Percentiles rank a stretch among this genome's conserved stretches.
Conservation (phyloP, 1,140 invertebrate species). For the Zaprionus ornatus region DNA sequence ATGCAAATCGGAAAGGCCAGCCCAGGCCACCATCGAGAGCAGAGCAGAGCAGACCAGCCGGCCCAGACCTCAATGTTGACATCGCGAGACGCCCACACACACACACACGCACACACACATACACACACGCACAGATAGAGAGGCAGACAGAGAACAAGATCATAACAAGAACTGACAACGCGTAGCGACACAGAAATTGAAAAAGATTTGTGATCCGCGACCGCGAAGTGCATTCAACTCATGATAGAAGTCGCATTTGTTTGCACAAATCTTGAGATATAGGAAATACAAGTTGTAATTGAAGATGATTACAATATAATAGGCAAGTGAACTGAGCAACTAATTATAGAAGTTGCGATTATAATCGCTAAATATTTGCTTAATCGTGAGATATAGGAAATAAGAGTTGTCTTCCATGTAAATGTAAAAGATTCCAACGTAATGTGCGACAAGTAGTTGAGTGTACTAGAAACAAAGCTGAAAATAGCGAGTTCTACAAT, state of each 20-base stretch:
- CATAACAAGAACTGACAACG: slow-evolving; percentile 28
- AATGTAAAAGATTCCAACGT: not conserved
- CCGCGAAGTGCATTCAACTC: slow-evolving; percentile 39
- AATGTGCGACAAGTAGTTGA: too few species aligned
- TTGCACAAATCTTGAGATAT: slow-evolving; percentile 8
- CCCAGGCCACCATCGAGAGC: not conserved
- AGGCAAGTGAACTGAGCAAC: not conserved
- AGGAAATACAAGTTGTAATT: not conserved
- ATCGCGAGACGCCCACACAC: slow-evolving; percentile 41
- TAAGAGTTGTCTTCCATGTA: not conserved
- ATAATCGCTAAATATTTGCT: not conserved
- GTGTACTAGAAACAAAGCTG: too few species aligned
- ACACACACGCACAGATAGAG: not conserved
- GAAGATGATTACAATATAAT: slow-evolving; percentile 1
- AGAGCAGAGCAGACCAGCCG: slow-evolving; percentile 11
- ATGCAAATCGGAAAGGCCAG: slow-evolving; percentile 24
- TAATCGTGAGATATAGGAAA: not conserved
- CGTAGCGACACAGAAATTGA: slow-evolving; percentile 16
- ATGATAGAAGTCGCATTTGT: not conserved
- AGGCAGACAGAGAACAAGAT: not conserved
- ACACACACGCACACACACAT: slow-evolving; percentile 12
- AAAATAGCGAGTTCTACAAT: too few species aligned
- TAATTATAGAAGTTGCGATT: not conserved
- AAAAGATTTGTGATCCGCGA: slow-evolving; percentile 20
- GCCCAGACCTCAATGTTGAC: slow-evolving; percentile 48